Conservation (phyloP, 2,113 vertebrate species). For the Silurus asotus region DNA sequence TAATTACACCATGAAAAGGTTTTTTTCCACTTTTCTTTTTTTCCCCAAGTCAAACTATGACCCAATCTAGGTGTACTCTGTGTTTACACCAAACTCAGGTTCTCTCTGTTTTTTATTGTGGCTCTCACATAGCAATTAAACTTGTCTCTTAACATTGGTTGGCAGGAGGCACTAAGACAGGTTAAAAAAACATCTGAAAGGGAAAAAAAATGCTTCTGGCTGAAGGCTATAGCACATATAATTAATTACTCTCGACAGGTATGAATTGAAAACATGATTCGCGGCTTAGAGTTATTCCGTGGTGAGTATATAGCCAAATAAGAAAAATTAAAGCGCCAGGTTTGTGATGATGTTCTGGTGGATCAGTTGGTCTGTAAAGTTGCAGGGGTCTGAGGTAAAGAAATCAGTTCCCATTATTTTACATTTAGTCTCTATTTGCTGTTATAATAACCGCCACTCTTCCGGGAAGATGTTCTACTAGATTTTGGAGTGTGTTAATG, state of each 20-base stretch:
- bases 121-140: slow-evolving; percentile 84
- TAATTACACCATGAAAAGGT: slow-evolving; percentile 63
- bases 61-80: slow-evolving; percentile 79
- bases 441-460: too few species aligned
- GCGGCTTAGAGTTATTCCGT: slow-evolving; percentile 68
- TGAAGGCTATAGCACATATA: slow-evolving; percentile 85
- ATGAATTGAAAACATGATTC: slow-evolving; percentile 77
- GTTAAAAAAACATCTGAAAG: slow-evolving; percentile 33
- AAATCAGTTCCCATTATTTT: background rate
- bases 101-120: slow-evolving; percentile 78
- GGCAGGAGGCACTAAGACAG: slow-evolving; percentile 78
- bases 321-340: slow-evolving; percentile 56
- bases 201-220: slow-evolving; percentile 68
- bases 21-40: background rate
- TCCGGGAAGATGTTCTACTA: too few species aligned
- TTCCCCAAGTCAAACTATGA: slow-evolving; percentile 81
- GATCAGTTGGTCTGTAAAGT: background rate
- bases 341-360: slow-evolving; percentile 48
- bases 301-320: slow-evolving; percentile 64
- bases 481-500: too few species aligned
- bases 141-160: slow-evolving; percentile 79
- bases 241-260: slow-evolving; percentile 94
- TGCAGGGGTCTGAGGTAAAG: background rate
- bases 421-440: too few species aligned
- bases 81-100: slow-evolving; percentile 77